Base-by-base conservation (phyloP, 2,797 vertebrate species). In the Capromys pilorides region DNA sequence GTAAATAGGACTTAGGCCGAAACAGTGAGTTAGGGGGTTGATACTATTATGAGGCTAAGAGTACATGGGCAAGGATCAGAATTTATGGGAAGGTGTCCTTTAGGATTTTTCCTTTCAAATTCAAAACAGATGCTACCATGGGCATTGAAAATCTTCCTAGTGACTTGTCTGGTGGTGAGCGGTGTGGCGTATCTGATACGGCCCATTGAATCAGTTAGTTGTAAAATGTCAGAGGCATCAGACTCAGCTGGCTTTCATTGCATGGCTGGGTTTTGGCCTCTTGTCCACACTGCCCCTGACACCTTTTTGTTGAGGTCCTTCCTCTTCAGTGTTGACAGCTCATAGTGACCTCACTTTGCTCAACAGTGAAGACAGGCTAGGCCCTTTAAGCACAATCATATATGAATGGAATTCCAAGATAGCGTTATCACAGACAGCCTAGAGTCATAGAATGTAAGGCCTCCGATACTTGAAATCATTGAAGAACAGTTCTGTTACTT, bases 321-420 rank as follows among this genome's bases (percentile, higher is more conserved):
- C 7, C n/a, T 54, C 24, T 36, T 88, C 77, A 9, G 73, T 77
- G 84, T 24, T 84, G 90, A 94, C 82, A 83, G 49, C 33, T 89
- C 57, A 5, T 4, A 54, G 61, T 78, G 92, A 95, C 64, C 69
- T 91, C 71, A 61, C 78, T 95, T 90, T 82, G 66, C 82, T 90
- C 82, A 71, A 26, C 28, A 54, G 26, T 10, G 11, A 61, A 88
- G 67, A 66, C 10, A 54, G 71, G 26, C 64, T 31, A 54, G 51
- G 59, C 88, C 45, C 61, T 69, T 89, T 61, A 69, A 54, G 64
- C 41, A 21, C 66, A 75, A 57, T 86, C 73, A 26, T 7, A 19
- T 41, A 0, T 33, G 75, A 59, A 71, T 54, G 71, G 33, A 84
- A 49, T 49, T 90, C 36, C 61, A 64, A 87, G 89, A 64, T 8